Evolutionary conservation across 92 coral and sea anemone genomes (phyloP), one percentile per base, ranked within the genome.

Genomic region (Umimayanthus kanabou): DNA sequence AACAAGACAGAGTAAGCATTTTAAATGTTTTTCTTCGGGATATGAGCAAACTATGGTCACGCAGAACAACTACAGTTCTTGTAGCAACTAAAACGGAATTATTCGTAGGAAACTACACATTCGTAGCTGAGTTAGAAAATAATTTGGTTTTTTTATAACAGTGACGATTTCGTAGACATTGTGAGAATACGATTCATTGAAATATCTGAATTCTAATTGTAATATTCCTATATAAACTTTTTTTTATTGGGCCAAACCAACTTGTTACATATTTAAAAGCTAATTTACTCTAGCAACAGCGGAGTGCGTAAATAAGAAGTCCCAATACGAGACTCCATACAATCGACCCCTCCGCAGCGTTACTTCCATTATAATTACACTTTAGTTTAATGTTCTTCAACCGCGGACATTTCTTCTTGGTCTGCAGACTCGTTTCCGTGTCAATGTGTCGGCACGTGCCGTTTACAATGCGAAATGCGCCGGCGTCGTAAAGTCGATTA

Each of bases 361-460:
- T 77, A 37, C 94, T 88, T 1, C 88, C 81, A 84, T 95, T 97
- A 80, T 95, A 97, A 70, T 93, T 90, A 69, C 99, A 97, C 77
- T 97, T 91, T 28, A 97, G 80, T 39, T 90, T 67, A 53, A 97
- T 91, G 76, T 97, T 92, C 57, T 93, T 93, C 77, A 97, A 77
- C 10, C 92, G 95, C 0, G 99, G 99, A 33, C 99, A 97, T 67
- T 94, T 97, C 88, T 95, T 94, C 73, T 94, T 92, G 13, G 91
- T 91, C 79, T 90, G 85, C 16, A 90, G 83, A 43, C 94, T 89
- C 23, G 85, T 87, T 82, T 93, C 86, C 26, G 94, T 90, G 40
- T 95, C 99, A 39, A 97, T 95, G 55, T 97, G 99, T 20, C 96
- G 94, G 86, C 99, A 97, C 20, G 99, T 97, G 57, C 99, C 99